A percentile compares a stretch with the other conserved stretches of the same genome.
Conservation (phyloP, 2,797 vertebrate species). For the Intellagama lesueurii region DNA sequence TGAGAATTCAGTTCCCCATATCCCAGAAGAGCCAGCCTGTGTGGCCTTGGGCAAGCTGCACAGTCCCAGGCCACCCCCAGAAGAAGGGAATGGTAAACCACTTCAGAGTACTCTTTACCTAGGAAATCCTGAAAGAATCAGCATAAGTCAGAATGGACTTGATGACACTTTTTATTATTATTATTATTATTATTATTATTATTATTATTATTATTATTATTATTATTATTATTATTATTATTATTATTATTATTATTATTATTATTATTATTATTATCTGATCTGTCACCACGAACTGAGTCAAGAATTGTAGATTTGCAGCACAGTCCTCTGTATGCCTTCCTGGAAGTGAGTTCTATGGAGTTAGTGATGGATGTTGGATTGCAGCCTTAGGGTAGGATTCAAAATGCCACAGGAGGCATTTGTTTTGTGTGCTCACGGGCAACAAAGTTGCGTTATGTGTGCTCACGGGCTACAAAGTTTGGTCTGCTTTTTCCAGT, state of each 20-base stretch:
- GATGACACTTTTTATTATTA: not conserved
- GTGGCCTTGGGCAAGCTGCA: no score
- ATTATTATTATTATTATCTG: not conserved
- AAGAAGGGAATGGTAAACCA: no score
- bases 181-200: conserved; percentile 14
- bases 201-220: no score
- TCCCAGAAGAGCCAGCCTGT: no score
- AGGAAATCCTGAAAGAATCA: no score
- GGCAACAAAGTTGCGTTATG: not conserved
- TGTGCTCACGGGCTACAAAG: not conserved
- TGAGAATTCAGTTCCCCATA: no score
- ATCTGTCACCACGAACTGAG: not conserved
- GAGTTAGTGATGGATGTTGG: not conserved
- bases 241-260: not conserved
- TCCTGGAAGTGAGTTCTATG: no score
- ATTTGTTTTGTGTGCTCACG: no score
- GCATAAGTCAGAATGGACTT: no score
- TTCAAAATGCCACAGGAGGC: not conserved
- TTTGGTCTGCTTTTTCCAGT: not conserved
- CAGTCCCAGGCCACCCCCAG: no score
- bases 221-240: conserved; percentile 14
- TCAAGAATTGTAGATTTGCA: not conserved
- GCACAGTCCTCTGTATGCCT: not conserved
- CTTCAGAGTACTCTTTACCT: no score
- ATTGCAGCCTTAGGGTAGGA: not conserved